Base-by-base conservation (phyloP, 2,797 vertebrate species). In the Ctenochaetus hawaiiensis region DNA sequence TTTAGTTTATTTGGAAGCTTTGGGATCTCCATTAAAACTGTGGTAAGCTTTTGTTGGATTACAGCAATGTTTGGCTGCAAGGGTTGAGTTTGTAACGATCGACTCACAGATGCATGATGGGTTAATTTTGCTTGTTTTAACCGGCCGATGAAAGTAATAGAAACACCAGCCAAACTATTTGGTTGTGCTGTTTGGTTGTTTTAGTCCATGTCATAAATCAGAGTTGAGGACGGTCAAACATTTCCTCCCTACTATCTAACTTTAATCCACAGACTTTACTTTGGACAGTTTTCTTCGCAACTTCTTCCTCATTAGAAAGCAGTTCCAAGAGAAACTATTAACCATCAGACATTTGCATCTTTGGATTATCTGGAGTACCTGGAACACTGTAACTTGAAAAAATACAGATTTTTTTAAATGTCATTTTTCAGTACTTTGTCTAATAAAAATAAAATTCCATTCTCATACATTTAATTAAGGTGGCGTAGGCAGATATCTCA, bases 261-360 rank as follows among this genome's bases (percentile, higher is more conserved):
- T 61, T 61, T 70, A 65, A 58, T 72, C 17, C 54, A 43, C 70
- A 90, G 79, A 87, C 83, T 87, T 86, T 86, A 77, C 48, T 83
- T 83, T 84, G 75, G 86, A 78, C n/a, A 17, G 20, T 68, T 70
- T 68, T 81, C 51, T 67, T 44, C 1, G 12, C 41, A 53, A 43
- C 48, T 41, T 77, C 62, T 76, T 77, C 63, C 62, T 64, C 65
- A 44, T 41, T 45, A 67, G 43, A 64, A 54, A 48, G 45, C 39
- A 1, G 30, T 3, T 77, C 54, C 61, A 75, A 73, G 26, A 64
- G 57, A 69, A 88, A 60, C 26, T 20, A n/a, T 8, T 37, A 58
- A 13, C 60, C 57, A 43, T 63, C 49, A 61, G 56, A 49, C 5
- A 20, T 71, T 57, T 80, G 41, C 45, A 62, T 73, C 13, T 62